phyloP scores from a whole-genome alignment of 2,797 vertebrate genomes.

The Podarcis lilfordi region DNA sequence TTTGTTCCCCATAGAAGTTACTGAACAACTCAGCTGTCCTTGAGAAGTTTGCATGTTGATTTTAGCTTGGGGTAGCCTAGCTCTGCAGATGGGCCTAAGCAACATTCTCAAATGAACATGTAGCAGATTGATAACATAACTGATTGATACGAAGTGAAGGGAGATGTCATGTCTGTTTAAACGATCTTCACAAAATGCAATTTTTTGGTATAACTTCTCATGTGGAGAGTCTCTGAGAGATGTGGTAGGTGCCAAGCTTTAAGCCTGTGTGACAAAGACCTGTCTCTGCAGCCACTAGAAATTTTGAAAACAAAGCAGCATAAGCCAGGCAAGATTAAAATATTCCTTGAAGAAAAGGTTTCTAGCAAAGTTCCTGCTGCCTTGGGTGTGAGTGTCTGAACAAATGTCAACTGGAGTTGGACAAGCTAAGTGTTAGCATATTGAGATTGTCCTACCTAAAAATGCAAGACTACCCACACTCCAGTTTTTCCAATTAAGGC shows the following conservation, averaged over 20 bases:
- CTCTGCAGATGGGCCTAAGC: not conserved
- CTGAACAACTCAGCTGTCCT: not conserved
- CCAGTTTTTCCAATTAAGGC: not conserved
- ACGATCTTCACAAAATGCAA: not conserved
- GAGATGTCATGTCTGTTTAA: not conserved
- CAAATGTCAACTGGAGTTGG: too few relatives aligned
- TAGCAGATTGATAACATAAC: not conserved
- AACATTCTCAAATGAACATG: not conserved
- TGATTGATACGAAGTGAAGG: not conserved
- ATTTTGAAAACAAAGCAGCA: too few relatives aligned
- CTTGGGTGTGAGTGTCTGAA: not conserved
- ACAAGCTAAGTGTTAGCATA: not conserved
- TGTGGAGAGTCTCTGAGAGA: not conserved
- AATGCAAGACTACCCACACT: not conserved
- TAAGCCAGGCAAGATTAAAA: not conserved
- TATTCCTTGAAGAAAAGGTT: not conserved
- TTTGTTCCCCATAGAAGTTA: not conserved
- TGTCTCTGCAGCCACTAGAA: not conserved
- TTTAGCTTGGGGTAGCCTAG: not conserved
- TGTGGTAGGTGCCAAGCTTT: too few relatives aligned
- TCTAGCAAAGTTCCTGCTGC: too few relatives aligned
- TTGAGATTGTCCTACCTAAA: not conserved
- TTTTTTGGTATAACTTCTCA: not conserved
- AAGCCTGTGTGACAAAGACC: not conserved
- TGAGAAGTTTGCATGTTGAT: not conserved